Evolutionary conservation across 2,113 vertebrate species (phyloP).

Genomic region (Sisor rabdophorus): DNA sequence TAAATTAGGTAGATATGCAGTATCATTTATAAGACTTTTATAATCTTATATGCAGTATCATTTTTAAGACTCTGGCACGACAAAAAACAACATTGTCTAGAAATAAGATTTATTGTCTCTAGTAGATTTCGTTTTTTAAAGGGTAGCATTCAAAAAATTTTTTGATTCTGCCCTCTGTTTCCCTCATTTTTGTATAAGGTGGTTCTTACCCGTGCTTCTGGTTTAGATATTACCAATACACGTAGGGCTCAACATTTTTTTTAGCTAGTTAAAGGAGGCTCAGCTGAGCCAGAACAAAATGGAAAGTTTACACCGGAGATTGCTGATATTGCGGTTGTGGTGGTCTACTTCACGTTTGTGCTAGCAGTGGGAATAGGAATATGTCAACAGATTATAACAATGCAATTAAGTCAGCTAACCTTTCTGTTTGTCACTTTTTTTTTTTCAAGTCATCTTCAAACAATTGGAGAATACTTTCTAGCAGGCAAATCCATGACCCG

Average conservation of each 20-base stretch:
- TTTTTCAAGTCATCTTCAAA: constrained; percentile 78
- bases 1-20: too few species aligned
- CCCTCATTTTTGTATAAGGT: background rate
- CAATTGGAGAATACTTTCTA: constrained; percentile 87
- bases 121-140: too few species aligned
- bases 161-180: background rate
- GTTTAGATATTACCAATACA: constrained; percentile 46
- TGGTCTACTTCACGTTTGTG: constrained; percentile 81
- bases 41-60: too few species aligned
- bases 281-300: constrained; percentile 18
- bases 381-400: constrained; percentile 48
- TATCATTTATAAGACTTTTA: too few species aligned
- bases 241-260: constrained; percentile 43
- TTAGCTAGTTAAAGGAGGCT: constrained; percentile 27
- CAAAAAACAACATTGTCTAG: too few species aligned
- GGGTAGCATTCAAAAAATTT: too few species aligned
- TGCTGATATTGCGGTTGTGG: constrained; percentile 79
- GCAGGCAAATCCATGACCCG: constrained; percentile 90
- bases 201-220: constrained; percentile 16
- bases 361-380: constrained; percentile 86
- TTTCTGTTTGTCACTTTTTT: background rate
- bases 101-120: too few species aligned
- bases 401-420: background rate
- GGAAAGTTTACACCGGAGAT: constrained; percentile 57
- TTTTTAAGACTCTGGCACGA: too few species aligned